Evolutionary conservation across 2,888 invertebrate species (phyloP), one percentile per base, ranked within the genome.

Genomic region (Sphaerophoria rueppellii): DNA sequence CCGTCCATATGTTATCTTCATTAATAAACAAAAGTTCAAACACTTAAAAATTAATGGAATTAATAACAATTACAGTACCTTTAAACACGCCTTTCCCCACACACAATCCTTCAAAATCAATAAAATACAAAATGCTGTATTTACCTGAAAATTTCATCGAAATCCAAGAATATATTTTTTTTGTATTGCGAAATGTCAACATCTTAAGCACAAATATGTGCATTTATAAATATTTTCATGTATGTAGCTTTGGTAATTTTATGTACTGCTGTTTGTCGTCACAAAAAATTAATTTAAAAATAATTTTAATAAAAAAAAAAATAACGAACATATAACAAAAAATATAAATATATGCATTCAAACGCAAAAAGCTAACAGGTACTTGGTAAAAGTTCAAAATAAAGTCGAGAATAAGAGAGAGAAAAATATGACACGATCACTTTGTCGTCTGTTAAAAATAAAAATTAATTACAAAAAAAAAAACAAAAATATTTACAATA

Each of bases 401-500:
- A 11, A 55, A 69, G 11, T 34, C 24, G n/a, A 40, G 35, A 67
- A 40, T 37, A 7, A 60, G 12, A 60, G 54, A 52, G 37, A 55
- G 24, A 61, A 50, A 70, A 24, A 52, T 73, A 73, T 57, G 46
- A 50, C 60, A 76, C 12, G 55, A 9, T 50, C 3, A n/a, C 35
- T n/a, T 14, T 43, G 46, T 9, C 58, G 43, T 7, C 54, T 40
- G 37, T 48, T 43, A 12, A 43, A 7, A 60, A 58, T n/a, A n/a
- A n/a, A 24, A 24, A 24, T 24, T 2, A 24, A 24, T 24, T 24
- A 24, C 24, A 24, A 24, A 24, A n/a, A 34, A 16, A 46, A 46
- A 11, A 7, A n/a, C n/a, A n/a, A 67, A 72, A 77, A 57, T 61
- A 35, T 69, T 80, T 69, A 80, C 69, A 73, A 70, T 70, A 75